Base-by-base conservation (phyloP, 2,888 invertebrate genomes). In the Mythimna impura region DNA sequence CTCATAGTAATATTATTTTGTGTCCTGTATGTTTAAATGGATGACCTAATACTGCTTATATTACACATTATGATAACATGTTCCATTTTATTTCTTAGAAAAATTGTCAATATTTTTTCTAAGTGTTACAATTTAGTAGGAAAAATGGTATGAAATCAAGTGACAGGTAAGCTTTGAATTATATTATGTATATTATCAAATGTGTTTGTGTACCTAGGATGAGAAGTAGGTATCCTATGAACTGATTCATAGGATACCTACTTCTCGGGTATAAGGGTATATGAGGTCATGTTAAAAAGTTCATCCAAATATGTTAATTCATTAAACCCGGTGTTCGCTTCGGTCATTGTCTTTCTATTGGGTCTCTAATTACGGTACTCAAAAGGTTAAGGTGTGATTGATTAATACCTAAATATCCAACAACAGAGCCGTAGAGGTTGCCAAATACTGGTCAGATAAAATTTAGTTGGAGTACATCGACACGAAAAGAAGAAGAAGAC, bases 21-120 rank as follows among this genome's bases (percentile, higher is more conserved):
- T 66, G 55, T 57, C 12, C 54, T 54, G 34, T 50, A 30, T 17
- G 17, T 5, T 4, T 40, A 36, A 52, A 70, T 14, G 17, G 66
- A 78, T 80, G 80, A 80, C 54, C 66, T 82, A 82, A 78, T 58
- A 3, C 14, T 14, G n/a, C 34, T 17, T 36, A 36, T 60, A 62
- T 75, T 63, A 71, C 64, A 65, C 65, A 78, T 66, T 30, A 40
- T 80, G 67, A 67, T 62, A 70, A 50, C 55, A 66, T 63, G 62
- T 40, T 34, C 43, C 58, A 75, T 60, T 71, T 71, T 64, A 75
- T 71, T 81, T 83, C 83, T 55, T n/a, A 25, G 77, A 72, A 73
- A 17, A 17, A 12, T 10, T 52, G 1, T 4, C 22, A 4, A 6
- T 40, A 12, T 8, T 30, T 34, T 43, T 65, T 40, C 71, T 36